Evolutionary conservation across 2,888 invertebrate genomes (phyloP).

Genomic region (Chorisops tibialis): DNA sequence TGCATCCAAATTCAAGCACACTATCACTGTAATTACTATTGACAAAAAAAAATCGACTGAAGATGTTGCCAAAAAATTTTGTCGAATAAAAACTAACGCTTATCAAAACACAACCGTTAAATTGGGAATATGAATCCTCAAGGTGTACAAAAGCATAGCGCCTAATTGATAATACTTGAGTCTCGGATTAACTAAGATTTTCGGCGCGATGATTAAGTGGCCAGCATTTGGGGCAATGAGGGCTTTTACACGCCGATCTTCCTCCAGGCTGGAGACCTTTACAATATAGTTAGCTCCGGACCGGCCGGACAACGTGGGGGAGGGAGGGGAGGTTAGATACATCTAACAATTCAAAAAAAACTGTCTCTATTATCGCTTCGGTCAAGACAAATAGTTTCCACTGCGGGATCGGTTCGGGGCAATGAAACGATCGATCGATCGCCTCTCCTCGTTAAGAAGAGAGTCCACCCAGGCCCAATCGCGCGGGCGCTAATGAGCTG

Average conservation of each 20-base stretch:
- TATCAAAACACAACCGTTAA: too few relatives aligned
- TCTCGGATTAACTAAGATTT: conserved; percentile 7
- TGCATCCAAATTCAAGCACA: too few relatives aligned
- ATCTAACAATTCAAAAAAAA: conserved; percentile 1
- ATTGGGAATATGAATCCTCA: too few relatives aligned
- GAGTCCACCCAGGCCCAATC: conserved; percentile 4
- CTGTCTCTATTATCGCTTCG: background rate
- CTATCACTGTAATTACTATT: too few relatives aligned
- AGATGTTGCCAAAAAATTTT: too few relatives aligned
- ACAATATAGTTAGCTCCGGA: too few relatives aligned
- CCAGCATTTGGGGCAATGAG: conserved; percentile 20
- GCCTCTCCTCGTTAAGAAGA: background rate
- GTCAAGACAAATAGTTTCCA: conserved; percentile 23
- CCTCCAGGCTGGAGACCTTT: background rate
- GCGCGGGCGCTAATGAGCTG: conserved; percentile 29
- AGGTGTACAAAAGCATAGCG: too few relatives aligned
- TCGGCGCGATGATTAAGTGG: conserved; percentile 16
- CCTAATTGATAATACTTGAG: conserved; percentile 2
- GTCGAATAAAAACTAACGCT: too few relatives aligned
- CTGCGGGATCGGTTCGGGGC: background rate
- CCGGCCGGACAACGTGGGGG: too few relatives aligned
- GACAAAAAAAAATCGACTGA: too few relatives aligned
- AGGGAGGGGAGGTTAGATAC: background rate
- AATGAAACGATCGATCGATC: background rate
- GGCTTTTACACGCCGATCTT: conserved; percentile 22